These are phyloP conservation scores for Luperina testacea DNA, from an alignment of 2,888 invertebrate species.

Conservation along the genomic window DNA sequence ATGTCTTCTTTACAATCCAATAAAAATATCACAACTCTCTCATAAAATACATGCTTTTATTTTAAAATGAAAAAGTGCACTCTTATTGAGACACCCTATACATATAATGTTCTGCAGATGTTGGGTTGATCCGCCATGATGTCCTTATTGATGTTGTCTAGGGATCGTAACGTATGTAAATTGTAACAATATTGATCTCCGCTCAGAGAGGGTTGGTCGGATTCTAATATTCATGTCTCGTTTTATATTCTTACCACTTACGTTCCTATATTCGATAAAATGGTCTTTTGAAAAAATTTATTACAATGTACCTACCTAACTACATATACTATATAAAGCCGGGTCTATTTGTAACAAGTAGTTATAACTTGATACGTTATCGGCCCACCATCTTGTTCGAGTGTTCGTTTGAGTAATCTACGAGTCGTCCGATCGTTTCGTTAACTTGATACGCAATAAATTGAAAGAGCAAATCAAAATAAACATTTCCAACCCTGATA, in stretches of 20 bases:
- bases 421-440: slow-evolving; percentile 58
- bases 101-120: slow-evolving; percentile 28
- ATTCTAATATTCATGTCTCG: slow-evolving; percentile 16
- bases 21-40: no score
- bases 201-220: slow-evolving; percentile 1
- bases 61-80: no score
- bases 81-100: no score
- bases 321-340: slow-evolving; percentile 11
- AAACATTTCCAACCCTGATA: slow-evolving; percentile 69
- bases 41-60: no score
- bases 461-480: slow-evolving; percentile 66
- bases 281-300: slow-evolving; percentile 9
- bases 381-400: slow-evolving; percentile 46
- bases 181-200: slow-evolving; percentile 25
- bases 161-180: slow-evolving; percentile 21
- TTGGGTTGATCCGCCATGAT: slow-evolving; percentile 11
- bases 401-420: slow-evolving; percentile 58
- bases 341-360: slow-evolving; percentile 53
- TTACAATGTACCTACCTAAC: slow-evolving; percentile 3
- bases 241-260: slow-evolving; percentile 16
- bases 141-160: slow-evolving; percentile 35
- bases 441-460: slow-evolving; percentile 67
- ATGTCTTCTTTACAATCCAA: no score
- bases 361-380: slow-evolving; percentile 58
- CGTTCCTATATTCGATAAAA: slow-evolving; percentile 27